These are phyloP conservation scores for Lochmaea capreae DNA, from an alignment of 2,888 invertebrate genomes.

Conservation along the genomic window DNA sequence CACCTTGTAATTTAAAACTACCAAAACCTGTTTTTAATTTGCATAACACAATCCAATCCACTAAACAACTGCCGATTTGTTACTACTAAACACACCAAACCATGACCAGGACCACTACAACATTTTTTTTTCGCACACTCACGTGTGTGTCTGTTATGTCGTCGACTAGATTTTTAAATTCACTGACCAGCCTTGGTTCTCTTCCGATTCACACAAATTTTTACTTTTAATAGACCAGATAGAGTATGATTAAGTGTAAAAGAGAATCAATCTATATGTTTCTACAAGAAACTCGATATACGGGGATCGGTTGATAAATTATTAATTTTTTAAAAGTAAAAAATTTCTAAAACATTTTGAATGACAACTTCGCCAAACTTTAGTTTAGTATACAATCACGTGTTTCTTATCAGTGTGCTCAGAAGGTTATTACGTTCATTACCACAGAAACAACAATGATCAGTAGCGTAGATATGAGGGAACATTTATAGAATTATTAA, in stretches of 20 bases:
- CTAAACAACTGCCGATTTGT: background rate
- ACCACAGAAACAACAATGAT: too few species aligned
- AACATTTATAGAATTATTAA: too few species aligned
- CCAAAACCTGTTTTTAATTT: background rate
- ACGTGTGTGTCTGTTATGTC: background rate
- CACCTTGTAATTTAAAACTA: background rate
- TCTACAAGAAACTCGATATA: background rate
- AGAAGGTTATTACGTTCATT: too few species aligned
- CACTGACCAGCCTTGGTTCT: slow-evolving; percentile 7
- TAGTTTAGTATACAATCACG: too few species aligned
- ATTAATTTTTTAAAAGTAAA: background rate
- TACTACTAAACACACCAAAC: background rate
- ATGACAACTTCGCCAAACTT: too few species aligned
- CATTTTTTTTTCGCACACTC: slow-evolving; percentile 3
- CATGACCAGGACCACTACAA: slow-evolving; percentile 10
- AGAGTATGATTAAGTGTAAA: background rate
- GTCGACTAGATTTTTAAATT: slow-evolving; percentile 7
- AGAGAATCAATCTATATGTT: background rate
- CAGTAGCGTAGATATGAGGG: too few species aligned
- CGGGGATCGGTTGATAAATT: background rate
- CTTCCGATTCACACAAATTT: slow-evolving; percentile 15
- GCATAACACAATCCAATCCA: background rate
- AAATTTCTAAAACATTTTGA: background rate
- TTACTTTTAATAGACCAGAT: background rate
- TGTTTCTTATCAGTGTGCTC: too few species aligned